Evolutionary conservation across 2,113 vertebrate genomes (phyloP), one percentile per base, ranked within the genome.

Genomic region (Mandrillus leucophaeus): DNA sequence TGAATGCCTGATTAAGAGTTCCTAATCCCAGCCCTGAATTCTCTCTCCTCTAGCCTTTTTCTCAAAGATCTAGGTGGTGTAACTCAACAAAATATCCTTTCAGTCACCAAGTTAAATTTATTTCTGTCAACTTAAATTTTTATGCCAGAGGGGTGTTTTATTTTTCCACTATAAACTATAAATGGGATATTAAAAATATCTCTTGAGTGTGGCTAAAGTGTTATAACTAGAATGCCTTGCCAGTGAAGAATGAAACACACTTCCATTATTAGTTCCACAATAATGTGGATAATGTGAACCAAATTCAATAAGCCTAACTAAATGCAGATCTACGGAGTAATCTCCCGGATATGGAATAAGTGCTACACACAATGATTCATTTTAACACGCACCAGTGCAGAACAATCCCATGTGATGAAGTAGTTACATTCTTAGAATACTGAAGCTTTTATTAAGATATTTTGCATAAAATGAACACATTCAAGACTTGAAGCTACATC

Each of bases 201-300:
- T 97, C 90, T 92, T 98, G 96, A 97, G 68, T 95, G 96, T 97
- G 94, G 78, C 90, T 95, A 90, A 89, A 96, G n/a, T 92, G 96
- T 96, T 82, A 52, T 59, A 97, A 95, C 90, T 57, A 81, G 48
- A 95, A 97, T 61, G 90, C n/a, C 0, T 5, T 97, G 92, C 96
- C 98, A 80, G 50, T 97, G 98, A 97, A 97, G 98, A 98, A 98
- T 97, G 64, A 98, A 98, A 97, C 94, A 93, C 90, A 86, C 79
- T 96, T 98, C 97, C 97, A 96, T 97, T 97, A 98, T 98, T 98
- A 98, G 98, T 97, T 97, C 93, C 70, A n/a, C 96, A 94, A 96
- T 88, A 84, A 93, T 94, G 92, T 55, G 97, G 97, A 92, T 96
- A 97, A 92, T 11, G 38, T 17, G 66, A 98, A 94, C 76, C 80